Evolutionary conservation across 1,140 invertebrate genomes (phyloP), one percentile per base, ranked within the genome.

Genomic region (Hylaeus anthracinus): DNA sequence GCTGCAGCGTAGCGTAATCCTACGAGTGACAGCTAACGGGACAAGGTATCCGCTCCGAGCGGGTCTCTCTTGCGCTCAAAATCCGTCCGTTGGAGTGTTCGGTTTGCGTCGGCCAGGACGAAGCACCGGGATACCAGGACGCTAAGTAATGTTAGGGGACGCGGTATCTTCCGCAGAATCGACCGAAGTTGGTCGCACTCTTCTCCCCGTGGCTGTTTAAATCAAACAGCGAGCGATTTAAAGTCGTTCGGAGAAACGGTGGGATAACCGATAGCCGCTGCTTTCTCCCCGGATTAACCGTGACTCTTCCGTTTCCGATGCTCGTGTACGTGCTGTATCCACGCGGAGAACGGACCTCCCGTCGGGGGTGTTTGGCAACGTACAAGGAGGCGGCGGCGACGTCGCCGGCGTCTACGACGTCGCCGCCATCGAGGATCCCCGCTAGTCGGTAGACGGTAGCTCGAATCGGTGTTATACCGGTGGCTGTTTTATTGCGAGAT

Each of bases 401-500:
- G 75, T 60, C 64, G 70, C 15, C 66, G 76, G 66, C 56, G 72
- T 64, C 14, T 53, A 53, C 37, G 51, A 4, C 45, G 75, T 60
- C 64, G 70, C 15, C 66, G 76, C 51, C 48, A 14, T 1, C 41
- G n/a, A 41, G 6, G 53, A 64, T 45, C 39, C 51, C 65, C 67
- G 67, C 15, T 56, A 37, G 48, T 71, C 64, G 77, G n/a, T 72
- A 83, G 86, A 72, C 73, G 81, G 82, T 74, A 70, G 75, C 85
- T 71, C 83, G 86, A 84, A 90, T 88, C 87, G 84, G 89, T 88
- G 88, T 88, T 90, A 90, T 88, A 90, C 87, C 88, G 87, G 86
- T 90, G 91, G 91, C 91, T 91, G 92, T 93, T 93, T 93, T 93
- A 93, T 93, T 92, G 92, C 91, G 89, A 92, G 93, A 93, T 93